Base-by-base conservation (phyloP, 1,140 invertebrate species). In the Drosophila lacertosa region DNA sequence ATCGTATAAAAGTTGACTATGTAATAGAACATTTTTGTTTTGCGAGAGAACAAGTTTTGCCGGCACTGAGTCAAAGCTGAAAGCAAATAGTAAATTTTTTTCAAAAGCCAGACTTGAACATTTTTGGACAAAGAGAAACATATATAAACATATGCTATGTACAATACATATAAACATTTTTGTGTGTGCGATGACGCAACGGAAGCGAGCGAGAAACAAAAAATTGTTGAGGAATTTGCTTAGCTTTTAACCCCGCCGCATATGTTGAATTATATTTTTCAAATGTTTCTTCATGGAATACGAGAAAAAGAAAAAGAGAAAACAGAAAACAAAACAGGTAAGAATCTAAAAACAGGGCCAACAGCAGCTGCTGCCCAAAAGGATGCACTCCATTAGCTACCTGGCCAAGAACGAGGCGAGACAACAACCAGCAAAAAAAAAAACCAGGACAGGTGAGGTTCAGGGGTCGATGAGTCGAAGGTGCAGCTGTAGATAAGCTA, bases 101-200 rank as follows among this genome's bases (percentile, higher is more conserved):
- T 58, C 29, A 20, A 55, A 79, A 83, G 67, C 80, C 66, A 67
- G 80, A 75, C 80, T 84, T 77, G 33, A 37, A 66, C 64, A 70
- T 64, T 59, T 59, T 64, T 57, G 42, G 47, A 32, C 67, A 77
- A 68, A 67, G 45, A 44, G 51, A 42, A 1, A 20, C 65, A 39
- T 39, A 18, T 62, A 22, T 54, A 2, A 32, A 32, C 11, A 58
- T 48, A 48, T 11, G 9, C 6, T 33, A 40, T 54, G 13, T 33
- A 24, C 13, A 57, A 53, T 47, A 58, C 54, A 44, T 54, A 57
- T 29, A 42, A 45, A 66, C 42, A 59, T 78, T 73, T 84, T 76
- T 68, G 73, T 68, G 73, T 65, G 32, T 40, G 53, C 68, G 80
- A 86, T 84, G 80, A 84, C 81, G 80, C 81, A 84, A 71, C 42